Evolutionary conservation across 2,797 vertebrate species (phyloP).

Genomic region (Anguilla anguilla): DNA sequence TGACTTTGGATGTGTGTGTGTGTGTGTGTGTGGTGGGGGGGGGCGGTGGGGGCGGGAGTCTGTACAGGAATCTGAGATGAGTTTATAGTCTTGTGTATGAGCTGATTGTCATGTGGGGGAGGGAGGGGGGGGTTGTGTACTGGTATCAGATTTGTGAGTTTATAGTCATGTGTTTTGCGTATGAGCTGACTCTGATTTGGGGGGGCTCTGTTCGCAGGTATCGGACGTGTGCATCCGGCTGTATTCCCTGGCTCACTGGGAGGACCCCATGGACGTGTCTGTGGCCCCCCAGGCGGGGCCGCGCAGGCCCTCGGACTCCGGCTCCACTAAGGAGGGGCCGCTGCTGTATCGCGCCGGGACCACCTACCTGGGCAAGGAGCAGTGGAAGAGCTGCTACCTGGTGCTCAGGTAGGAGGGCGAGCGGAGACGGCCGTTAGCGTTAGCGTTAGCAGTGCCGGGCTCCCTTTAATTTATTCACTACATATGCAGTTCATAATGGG

Average conservation of each 20-base stretch:
- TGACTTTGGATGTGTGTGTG: too few relatives aligned
- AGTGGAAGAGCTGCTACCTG: conserved; percentile 93
- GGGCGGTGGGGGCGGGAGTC: too few relatives aligned
- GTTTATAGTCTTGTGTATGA: too few relatives aligned
- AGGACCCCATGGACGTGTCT: conserved; percentile 86
- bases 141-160: too few relatives aligned
- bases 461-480: too few relatives aligned
- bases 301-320: conserved; percentile 48
- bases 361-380: conserved; percentile 91
- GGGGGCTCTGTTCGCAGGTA: conserved; percentile 64
- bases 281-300: conserved; percentile 65
- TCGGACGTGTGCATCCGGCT: conserved; percentile 80
- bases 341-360: conserved; percentile 86
- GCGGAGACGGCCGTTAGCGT: background rate
- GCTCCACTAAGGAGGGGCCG: conserved; percentile 83
- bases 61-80: too few relatives aligned
- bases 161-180: background rate
- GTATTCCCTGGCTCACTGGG: conserved; percentile 95
- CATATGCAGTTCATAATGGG: too few relatives aligned
- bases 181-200: background rate
- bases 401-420: conserved; percentile 82
- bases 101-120: too few relatives aligned
- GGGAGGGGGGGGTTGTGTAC: too few relatives aligned
- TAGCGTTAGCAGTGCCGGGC: background rate
- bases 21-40: too few relatives aligned